Evolutionary conservation across 2,797 vertebrate species (phyloP).

Genomic region (Sebastes variabilis): DNA sequence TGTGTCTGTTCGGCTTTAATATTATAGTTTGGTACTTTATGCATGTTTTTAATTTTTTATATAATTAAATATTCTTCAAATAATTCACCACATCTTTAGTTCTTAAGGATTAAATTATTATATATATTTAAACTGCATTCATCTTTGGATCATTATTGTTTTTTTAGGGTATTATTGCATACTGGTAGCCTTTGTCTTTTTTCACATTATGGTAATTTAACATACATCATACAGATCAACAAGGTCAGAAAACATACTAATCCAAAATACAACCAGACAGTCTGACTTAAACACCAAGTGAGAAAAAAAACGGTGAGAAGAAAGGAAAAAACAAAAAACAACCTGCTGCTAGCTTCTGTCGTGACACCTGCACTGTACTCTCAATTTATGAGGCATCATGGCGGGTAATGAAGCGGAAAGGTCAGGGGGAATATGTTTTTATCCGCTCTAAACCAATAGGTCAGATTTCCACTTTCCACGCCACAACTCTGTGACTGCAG

Average conservation of each 20-base stretch:
- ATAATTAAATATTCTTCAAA: background rate
- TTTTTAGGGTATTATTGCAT: background rate
- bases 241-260: background rate
- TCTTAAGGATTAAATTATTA: background rate
- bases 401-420: conserved; percentile 76
- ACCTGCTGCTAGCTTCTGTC: background rate
- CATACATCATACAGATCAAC: background rate
- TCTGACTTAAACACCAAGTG: background rate
- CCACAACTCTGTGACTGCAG: conserved; percentile 70
- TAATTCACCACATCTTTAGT: background rate
- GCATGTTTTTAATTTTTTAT: background rate
- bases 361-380: conserved; percentile 44
- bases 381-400: conserved; percentile 68
- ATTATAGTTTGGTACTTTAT: background rate
- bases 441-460: conserved; percentile 74
- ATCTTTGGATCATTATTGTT: background rate
- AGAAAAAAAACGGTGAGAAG: background rate
- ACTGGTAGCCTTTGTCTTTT: background rate
- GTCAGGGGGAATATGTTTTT: conserved; percentile 70
- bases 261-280: background rate
- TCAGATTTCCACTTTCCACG: conserved; percentile 74
- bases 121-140: background rate
- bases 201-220: background rate
- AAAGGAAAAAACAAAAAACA: background rate
- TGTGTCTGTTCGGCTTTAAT: background rate